phyloP scores from a whole-genome alignment of 2,113 vertebrate species.

The Gasterosteus aculeatus region DNA sequence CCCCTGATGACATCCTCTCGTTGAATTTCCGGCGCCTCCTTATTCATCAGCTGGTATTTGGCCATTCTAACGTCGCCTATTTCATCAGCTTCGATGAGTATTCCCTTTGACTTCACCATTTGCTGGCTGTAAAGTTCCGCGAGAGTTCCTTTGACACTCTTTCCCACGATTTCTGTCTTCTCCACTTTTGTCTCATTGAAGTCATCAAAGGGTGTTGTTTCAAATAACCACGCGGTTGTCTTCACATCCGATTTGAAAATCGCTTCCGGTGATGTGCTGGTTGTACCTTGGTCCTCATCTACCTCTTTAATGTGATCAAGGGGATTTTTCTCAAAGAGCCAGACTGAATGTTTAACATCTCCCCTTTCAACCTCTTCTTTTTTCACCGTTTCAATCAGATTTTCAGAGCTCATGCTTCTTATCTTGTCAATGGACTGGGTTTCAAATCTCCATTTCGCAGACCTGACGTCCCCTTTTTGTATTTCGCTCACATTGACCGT shows the following conservation, averaged over 20 bases:
- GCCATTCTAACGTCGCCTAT: slow-evolving; percentile 91
- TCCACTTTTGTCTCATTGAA: slow-evolving; percentile 86
- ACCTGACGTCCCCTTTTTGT: slow-evolving; percentile 89
- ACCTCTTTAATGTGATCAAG: slow-evolving; percentile 86
- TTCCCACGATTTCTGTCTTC: slow-evolving; percentile 87
- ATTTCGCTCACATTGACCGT: slow-evolving; percentile 91
- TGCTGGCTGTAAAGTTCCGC: slow-evolving; percentile 87
- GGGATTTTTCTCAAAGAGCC: slow-evolving; percentile 92
- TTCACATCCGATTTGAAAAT: slow-evolving; percentile 89
- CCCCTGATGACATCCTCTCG: slow-evolving; percentile 88
- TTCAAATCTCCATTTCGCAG: slow-evolving; percentile 92
- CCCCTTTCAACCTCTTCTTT: slow-evolving; percentile 87
- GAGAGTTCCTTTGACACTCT: slow-evolving; percentile 90
- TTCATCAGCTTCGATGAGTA: slow-evolving; percentile 91
- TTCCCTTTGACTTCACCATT: slow-evolving; percentile 87
- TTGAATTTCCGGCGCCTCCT: slow-evolving; percentile 87
- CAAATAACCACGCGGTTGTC: slow-evolving; percentile 92
- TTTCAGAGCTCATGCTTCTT: slow-evolving; percentile 84
- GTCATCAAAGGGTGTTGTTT: slow-evolving; percentile 89
- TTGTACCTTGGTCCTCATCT: slow-evolving; percentile 70
- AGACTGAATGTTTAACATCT: slow-evolving; percentile 89
- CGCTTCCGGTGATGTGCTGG: slow-evolving; percentile 75
- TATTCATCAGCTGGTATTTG: slow-evolving; percentile 92
- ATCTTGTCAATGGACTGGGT: slow-evolving; percentile 89
- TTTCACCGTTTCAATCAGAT: slow-evolving; percentile 84